Conservation (phyloP, 1,140 invertebrate species). For the Lepidurus apus region DNA sequence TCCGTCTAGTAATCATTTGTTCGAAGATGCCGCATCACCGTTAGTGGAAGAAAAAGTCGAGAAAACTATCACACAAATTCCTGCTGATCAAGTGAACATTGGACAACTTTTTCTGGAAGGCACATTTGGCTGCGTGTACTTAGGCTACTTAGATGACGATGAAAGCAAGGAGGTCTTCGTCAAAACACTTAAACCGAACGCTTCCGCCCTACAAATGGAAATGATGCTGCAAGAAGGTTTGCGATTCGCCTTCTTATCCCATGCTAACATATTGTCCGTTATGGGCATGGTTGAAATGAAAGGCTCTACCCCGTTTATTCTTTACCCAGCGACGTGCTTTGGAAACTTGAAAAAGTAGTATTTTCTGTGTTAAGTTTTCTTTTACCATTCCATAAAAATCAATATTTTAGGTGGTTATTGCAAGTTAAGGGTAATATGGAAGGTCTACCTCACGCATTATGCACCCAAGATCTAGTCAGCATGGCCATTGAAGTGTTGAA, state of each 20-base stretch:
- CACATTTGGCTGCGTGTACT: slow-evolving; percentile 83
- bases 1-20: not conserved
- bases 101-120: slow-evolving; percentile 71
- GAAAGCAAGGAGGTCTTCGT: slow-evolving; percentile 73
- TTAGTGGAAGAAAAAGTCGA: slow-evolving; percentile 6
- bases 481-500: slow-evolving; percentile 86
- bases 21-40: not conserved
- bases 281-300: slow-evolving; percentile 82
- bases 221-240: slow-evolving; percentile 82
- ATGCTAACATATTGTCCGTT: slow-evolving; percentile 76
- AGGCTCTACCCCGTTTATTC: slow-evolving; percentile 73
- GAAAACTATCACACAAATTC: slow-evolving; percentile 11
- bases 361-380: not conserved
- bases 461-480: slow-evolving; percentile 85
- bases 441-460: slow-evolving; percentile 28
- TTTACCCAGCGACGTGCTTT: slow-evolving; percentile 79
- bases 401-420: slow-evolving; percentile 43
- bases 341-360: slow-evolving; percentile 79
- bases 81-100: slow-evolving; percentile 20
- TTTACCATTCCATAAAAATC: not conserved
- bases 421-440: slow-evolving; percentile 24
- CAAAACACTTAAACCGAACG: slow-evolving; percentile 69
- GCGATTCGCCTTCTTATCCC: slow-evolving; percentile 76
- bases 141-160: slow-evolving; percentile 68
- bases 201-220: slow-evolving; percentile 61